A percentile compares a stretch with the other conserved stretches of the same genome.
Evolutionary conservation across 2,797 vertebrate species (phyloP).

Genomic region (Sebastes vulpes): DNA sequence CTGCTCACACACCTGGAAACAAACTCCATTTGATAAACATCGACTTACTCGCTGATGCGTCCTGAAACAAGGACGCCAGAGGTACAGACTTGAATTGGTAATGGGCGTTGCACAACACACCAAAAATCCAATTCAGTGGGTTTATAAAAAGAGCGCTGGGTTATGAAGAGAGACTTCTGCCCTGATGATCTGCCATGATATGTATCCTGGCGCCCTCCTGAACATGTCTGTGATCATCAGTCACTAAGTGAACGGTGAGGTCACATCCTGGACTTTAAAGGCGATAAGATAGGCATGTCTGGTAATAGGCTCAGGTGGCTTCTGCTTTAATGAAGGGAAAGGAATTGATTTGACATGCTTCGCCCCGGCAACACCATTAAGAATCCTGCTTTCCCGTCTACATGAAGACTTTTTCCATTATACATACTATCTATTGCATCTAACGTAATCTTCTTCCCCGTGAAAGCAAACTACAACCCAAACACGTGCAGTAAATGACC

Average conservation of each 20-base stretch:
- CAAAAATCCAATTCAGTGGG: conserved; percentile 11
- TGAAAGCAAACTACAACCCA: conserved; percentile 32
- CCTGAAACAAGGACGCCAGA: conserved; percentile 40
- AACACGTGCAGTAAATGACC: conserved; percentile 46
- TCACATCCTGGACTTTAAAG: conserved; percentile 39
- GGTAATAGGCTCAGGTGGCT: conserved; percentile 29
- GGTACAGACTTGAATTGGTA: conserved; percentile 40
- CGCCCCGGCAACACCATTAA: conserved; percentile 42
- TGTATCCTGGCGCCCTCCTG: conserved; percentile 3
- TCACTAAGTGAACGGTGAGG: conserved; percentile 48
- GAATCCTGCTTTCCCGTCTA: not conserved
- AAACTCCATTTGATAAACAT: conserved; percentile 63
- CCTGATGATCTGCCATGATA: conserved; percentile 4
- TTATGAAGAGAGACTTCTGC: conserved; percentile 12
- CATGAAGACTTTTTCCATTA: conserved; percentile 41
- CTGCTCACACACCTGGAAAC: conserved; percentile 48
- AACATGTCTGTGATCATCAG: conserved; percentile 28
- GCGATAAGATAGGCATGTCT: conserved; percentile 28
- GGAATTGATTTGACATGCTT: conserved; percentile 58
- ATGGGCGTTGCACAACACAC: conserved; percentile 16
- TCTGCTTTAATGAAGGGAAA: conserved; percentile 51
- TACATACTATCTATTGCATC: conserved; percentile 42
- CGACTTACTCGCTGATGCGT: conserved; percentile 43
- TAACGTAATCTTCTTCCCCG: conserved; percentile 4
- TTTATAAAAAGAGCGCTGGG: conserved; percentile 28